Evolutionary conservation across 2,888 invertebrate genomes (phyloP), one percentile per base, ranked within the genome.

Genomic region (Melieria picta): DNA sequence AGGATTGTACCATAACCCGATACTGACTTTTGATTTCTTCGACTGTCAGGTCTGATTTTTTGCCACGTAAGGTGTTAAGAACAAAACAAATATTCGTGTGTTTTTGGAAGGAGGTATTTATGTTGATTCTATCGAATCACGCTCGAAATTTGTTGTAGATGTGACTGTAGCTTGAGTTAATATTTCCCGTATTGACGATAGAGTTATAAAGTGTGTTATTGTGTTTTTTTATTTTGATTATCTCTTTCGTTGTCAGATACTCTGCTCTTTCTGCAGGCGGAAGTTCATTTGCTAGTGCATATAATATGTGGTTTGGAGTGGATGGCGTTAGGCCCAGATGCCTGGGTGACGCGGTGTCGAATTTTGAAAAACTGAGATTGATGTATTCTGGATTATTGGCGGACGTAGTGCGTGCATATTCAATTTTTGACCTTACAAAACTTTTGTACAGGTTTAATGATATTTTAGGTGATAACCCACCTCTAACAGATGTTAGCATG

Each of bases 201-300:
- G 6, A n/a, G 4, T 61, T 13, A 46, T 11, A 46, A 11, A 61
- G n/a, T 13, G 11, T 45, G 4, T 42, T n/a, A n/a, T 61, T 46
- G 7, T 46, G 1, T 4, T 6, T 5, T 6, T 46, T 61, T 2
- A 10, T 61, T 5, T 10, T 61, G 1, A 46, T 11, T 43, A 61
- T 7, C 4, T 61, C 61, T n/a, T 45, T 61, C 0, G 61, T 7
- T 13, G 61, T 61, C 7, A 46, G 61, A 45, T 46, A 61, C 7
- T 46, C 7, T 6, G 61, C 61, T 46, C 61, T 61, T 46, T 61
- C 46, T 4, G 61, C 45, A 5, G 45, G 61, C 4, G 46, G 46
- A 4, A 61, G 61, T 45, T 61, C 61, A 45, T 61, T 46, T 4
- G 61, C 61, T 7, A 61, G 9, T 1, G 61, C 61, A 61, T 60